Evolutionary conservation across 2,113 vertebrate genomes (phyloP).

Genomic region (Hyaena hyaena): DNA sequence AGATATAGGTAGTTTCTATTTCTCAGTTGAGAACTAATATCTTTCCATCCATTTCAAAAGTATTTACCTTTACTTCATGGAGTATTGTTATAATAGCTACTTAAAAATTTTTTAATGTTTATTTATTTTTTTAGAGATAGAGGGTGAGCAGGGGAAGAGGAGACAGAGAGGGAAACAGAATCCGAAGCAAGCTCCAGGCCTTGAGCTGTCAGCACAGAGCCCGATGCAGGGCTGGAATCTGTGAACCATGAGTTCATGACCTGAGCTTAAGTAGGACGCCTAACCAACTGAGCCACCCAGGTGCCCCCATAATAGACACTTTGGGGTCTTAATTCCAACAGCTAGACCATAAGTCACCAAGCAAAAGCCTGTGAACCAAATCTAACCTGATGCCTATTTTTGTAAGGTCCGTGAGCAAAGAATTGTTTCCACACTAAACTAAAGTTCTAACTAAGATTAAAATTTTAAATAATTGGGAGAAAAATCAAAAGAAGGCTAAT

Average conservation of each 20-base stretch:
- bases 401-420: neutral
- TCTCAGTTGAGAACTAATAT: neutral
- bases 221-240: too few relatives aligned
- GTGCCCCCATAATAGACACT: neutral
- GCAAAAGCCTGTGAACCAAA: neutral
- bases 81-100: neutral
- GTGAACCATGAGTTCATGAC: too few relatives aligned
- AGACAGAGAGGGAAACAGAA: too few relatives aligned
- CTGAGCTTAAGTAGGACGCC: too few relatives aligned
- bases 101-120: neutral
- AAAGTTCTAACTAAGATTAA: neutral
- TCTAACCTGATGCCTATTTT: neutral
- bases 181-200: too few relatives aligned
- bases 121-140: too few relatives aligned
- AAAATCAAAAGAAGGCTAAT: neutral
- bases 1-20: neutral
- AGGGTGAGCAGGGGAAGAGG: too few relatives aligned
- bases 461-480: neutral
- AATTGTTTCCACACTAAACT: neutral
- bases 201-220: too few relatives aligned
- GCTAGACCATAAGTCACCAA: neutral
- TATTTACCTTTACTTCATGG: neutral
- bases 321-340: neutral
- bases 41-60: neutral
- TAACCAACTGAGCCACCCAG: too few relatives aligned